Evolutionary conservation across 2,888 invertebrate species (phyloP).

Genomic region (Prionchulus punctatus): DNA sequence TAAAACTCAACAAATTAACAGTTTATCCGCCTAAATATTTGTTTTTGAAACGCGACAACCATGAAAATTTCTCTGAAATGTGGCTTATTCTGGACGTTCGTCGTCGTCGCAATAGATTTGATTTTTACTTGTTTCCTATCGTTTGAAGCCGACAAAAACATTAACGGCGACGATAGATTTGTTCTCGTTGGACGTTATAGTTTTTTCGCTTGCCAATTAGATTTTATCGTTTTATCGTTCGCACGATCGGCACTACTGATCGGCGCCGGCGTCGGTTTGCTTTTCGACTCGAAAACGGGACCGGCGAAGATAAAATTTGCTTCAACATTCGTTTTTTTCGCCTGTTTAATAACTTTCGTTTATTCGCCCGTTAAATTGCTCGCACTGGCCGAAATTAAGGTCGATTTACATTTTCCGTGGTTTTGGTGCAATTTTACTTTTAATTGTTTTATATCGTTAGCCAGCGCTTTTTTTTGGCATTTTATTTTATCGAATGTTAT

Average conservation of each 20-base stretch:
- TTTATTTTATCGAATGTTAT: neutral
- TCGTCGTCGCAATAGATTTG: too few species aligned
- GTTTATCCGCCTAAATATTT: too few species aligned
- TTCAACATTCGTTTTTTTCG: neutral
- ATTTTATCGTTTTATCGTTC: neutral
- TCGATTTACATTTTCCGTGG: neutral
- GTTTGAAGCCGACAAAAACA: too few species aligned
- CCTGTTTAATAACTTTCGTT: neutral
- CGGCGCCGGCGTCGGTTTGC: neutral
- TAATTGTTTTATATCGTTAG: neutral
- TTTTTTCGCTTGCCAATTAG: neutral
- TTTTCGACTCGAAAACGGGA: neutral
- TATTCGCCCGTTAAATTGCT: slow-evolving; percentile 4
- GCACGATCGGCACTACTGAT: neutral
- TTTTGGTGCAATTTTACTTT: neutral
- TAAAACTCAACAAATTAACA: too few species aligned
- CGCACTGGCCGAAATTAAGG: neutral
- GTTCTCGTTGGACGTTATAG: too few species aligned
- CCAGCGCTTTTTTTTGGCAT: neutral
- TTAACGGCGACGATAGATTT: too few species aligned
- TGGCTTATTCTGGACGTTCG: too few species aligned
- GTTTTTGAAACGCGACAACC: too few species aligned
- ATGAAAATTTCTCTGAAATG: too few species aligned
- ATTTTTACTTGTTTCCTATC: too few species aligned
- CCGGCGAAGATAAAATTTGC: neutral